Percentiles rank a stretch among this genome's conserved stretches.
phyloP scores from a whole-genome alignment of 2,888 invertebrate species.

The Octonoba sinensis region DNA sequence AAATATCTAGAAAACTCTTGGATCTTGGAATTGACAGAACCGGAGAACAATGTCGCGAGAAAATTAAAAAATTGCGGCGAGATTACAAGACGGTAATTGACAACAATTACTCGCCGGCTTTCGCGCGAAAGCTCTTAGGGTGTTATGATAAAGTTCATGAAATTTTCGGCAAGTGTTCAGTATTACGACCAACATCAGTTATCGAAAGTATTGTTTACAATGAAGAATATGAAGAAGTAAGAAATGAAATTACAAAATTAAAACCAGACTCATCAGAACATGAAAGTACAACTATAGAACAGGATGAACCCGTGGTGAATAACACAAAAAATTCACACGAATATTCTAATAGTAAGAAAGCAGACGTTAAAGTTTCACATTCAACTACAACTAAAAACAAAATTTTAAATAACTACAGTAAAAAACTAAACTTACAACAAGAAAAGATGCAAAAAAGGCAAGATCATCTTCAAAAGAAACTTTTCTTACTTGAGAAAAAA shows the following conservation, averaged over 20 bases:
- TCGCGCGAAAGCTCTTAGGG: constrained; percentile 38
- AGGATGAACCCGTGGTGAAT: not conserved
- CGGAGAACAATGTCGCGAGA: constrained; percentile 58
- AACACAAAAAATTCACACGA: not conserved
- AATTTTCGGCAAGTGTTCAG: constrained; percentile 42
- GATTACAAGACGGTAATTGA: constrained; percentile 54
- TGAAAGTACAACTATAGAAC: not conserved
- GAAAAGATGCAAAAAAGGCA: not conserved
- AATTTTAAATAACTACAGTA: not conserved
- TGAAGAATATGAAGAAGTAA: constrained; percentile 1
- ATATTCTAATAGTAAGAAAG: not conserved
- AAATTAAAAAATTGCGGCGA: constrained; percentile 55
- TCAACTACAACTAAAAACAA: not conserved
- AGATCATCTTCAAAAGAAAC: constrained; percentile 11
- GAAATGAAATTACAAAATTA: not conserved
- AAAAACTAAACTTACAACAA: not conserved
- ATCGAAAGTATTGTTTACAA: constrained; percentile 32
- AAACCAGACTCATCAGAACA: not conserved
- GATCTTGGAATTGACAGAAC: constrained; percentile 45
- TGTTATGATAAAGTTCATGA: constrained; percentile 57
- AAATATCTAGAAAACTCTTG: constrained; percentile 41
- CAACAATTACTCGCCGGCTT: constrained; percentile 56
- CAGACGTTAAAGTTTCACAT: not conserved
- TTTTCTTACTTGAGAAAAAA: constrained; percentile 21
- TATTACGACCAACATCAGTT: constrained; percentile 18